A percentile compares a stretch with the other conserved stretches of the same genome.
Evolutionary conservation across 2,888 invertebrate genomes (phyloP).

Genomic region (Mimachlamys varia): DNA sequence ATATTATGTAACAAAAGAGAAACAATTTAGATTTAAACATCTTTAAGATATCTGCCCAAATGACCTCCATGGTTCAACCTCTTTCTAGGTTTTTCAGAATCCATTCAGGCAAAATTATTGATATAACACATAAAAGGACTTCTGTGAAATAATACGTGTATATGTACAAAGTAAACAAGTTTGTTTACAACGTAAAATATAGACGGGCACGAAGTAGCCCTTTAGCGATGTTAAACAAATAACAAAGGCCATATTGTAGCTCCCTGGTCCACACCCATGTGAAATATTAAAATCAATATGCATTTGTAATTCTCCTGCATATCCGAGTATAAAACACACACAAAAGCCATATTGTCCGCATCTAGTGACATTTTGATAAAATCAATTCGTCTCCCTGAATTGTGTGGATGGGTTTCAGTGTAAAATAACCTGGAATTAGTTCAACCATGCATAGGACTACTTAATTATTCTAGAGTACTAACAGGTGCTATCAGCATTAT

Average conservation of each 20-base stretch:
- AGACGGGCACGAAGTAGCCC: neutral
- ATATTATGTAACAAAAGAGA: no score
- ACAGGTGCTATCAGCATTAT: neutral
- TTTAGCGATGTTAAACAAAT: neutral
- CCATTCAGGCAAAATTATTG: neutral
- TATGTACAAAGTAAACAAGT: neutral
- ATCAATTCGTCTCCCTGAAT: slow-evolving; percentile 5
- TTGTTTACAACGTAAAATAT: neutral
- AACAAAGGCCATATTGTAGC: neutral
- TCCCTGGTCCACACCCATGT: slow-evolving; percentile 17
- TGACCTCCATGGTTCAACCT: neutral
- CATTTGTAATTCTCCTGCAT: neutral
- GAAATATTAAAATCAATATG: slow-evolving; percentile 28
- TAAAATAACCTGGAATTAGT: neutral
- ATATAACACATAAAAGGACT: neutral
- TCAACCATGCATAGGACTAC: neutral
- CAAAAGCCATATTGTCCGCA: neutral
- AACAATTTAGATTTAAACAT: no score
- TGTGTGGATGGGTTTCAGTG: neutral
- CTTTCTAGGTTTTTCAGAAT: neutral
- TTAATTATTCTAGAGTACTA: neutral
- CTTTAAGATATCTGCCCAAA: neutral
- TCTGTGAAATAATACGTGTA: neutral
- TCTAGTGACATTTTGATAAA: slow-evolving; percentile 22
- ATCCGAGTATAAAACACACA: neutral